Percentiles rank a stretch among this genome's conserved stretches.
Evolutionary conservation across 2,888 invertebrate species (phyloP).

Genomic region (Cyrtodaria siliqua): DNA sequence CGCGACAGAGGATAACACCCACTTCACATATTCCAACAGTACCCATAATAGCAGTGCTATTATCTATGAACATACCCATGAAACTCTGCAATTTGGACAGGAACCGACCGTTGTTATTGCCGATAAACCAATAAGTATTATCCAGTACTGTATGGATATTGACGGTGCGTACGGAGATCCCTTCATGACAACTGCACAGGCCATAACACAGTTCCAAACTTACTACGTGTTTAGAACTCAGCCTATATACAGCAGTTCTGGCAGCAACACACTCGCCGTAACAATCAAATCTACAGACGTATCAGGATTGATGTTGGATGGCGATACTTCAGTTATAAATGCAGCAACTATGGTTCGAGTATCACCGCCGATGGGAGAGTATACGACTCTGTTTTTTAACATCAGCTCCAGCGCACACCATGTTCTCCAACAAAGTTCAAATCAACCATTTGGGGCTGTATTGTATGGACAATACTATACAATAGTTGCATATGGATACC

Average conservation of each 20-base stretch:
- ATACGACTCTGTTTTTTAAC: not conserved
- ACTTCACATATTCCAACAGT: not conserved
- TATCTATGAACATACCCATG: not conserved
- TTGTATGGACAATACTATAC: not conserved
- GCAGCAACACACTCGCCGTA: not conserved
- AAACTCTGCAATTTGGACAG: not conserved
- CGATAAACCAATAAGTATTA: not conserved
- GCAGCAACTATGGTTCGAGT: not conserved
- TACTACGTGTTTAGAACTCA: not conserved
- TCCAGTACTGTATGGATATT: not conserved
- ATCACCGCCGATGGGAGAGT: not conserved
- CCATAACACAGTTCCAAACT: not conserved
- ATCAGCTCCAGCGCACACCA: not conserved
- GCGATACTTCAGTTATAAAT: not conserved
- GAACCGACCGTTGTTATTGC: constrained; percentile 1
- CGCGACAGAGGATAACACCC: not conserved
- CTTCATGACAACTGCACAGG: constrained; percentile 7
- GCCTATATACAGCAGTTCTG: not conserved
- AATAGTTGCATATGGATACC: too few species aligned
- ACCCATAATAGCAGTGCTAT: not conserved
- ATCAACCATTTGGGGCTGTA: not conserved
- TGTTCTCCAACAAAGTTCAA: not conserved
- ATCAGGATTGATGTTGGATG: not conserved
- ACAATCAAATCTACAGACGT: not conserved
- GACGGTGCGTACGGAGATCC: constrained; percentile 1